Base-by-base conservation (phyloP, 2,113 vertebrate genomes). In the Brachyistius frenatus region DNA sequence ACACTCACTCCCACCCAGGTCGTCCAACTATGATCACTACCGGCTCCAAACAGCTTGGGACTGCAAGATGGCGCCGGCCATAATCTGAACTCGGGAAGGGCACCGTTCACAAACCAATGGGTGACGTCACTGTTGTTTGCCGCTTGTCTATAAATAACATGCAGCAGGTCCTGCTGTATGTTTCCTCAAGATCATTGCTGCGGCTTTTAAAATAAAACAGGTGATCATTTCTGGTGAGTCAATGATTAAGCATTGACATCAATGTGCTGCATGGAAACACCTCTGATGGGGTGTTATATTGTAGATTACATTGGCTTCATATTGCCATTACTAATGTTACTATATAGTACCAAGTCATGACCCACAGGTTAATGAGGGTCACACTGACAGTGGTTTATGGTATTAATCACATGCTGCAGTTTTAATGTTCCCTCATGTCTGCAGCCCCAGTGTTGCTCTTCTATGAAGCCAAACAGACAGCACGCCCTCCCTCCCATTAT, bases 311-410 rank as follows among this genome's bases (percentile, higher is more conserved):
- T 76, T 57, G 76, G 58, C 50, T 69, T 75, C 47, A 63, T 69
- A 77, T 55, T 66, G 50, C 65, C 63, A 72, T 73, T 66, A 66
- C 60, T 47, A 32, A 69, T 47, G 69, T 76, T 76, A 72, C 46
- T 60, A 66, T 54, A 68, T 39, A 36, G 57, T 39, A 57, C 4
- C 33, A 13, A 69, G 73, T 81, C 78, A 67, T 69, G 64, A 83
- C 66, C 52, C 41, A 57, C n/a, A 57, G 86, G 87, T 92, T 91
- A 92, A 92, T 85, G 81, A 82, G 76, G 62, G 80, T 74, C 81
- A 84, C 67, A 36, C 64, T 63, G 71, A 72, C 36, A 37, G 49
- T 66, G 58, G 35, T 88, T 64, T 65, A 81, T 78, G 32, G 61
- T 62, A 78, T 92, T 76, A 82, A 88, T 89, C 87, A 83, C 66